Evolutionary conservation across 2,113 vertebrate species (phyloP).

Genomic region (Oophaga pumilio): DNA sequence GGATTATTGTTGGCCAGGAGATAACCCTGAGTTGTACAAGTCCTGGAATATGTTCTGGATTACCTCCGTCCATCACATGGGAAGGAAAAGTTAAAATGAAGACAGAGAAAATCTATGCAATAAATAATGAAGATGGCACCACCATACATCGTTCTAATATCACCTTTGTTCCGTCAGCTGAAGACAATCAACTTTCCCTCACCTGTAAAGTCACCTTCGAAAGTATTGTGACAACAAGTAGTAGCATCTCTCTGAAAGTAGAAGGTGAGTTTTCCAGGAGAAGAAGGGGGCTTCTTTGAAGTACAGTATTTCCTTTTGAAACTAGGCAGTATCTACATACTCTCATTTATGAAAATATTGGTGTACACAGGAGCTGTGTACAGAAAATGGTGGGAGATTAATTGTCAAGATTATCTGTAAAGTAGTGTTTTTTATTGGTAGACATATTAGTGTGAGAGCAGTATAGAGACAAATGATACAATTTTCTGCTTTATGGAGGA

Average conservation of each 20-base stretch:
- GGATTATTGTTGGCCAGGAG: not conserved
- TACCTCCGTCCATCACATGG: conserved; percentile 8
- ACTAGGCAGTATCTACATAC: no score
- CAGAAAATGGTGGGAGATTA: no score
- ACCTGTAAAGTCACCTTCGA: not conserved
- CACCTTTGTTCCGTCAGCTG: not conserved
- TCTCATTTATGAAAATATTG: no score
- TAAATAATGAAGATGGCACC: not conserved
- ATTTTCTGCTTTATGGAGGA: no score
- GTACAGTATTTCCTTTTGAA: no score
- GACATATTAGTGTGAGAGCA: no score
- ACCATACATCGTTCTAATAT: conserved; percentile 4
- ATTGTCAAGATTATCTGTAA: no score
- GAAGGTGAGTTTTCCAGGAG: not conserved
- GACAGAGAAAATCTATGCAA: not conserved
- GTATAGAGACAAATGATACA: no score
- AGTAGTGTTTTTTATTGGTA: no score
- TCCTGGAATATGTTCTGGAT: conserved; percentile 20
- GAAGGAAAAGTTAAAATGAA: not conserved
- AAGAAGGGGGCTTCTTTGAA: not conserved
- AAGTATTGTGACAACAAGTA: not conserved
- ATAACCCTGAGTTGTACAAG: not conserved
- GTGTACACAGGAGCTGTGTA: no score
- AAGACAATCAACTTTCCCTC: not conserved
- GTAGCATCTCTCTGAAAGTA: not conserved